A percentile compares a stretch with the other conserved stretches of the same genome.
phyloP scores from a whole-genome alignment of 2,113 vertebrate species.

The Microcebus tavaratra region DNA sequence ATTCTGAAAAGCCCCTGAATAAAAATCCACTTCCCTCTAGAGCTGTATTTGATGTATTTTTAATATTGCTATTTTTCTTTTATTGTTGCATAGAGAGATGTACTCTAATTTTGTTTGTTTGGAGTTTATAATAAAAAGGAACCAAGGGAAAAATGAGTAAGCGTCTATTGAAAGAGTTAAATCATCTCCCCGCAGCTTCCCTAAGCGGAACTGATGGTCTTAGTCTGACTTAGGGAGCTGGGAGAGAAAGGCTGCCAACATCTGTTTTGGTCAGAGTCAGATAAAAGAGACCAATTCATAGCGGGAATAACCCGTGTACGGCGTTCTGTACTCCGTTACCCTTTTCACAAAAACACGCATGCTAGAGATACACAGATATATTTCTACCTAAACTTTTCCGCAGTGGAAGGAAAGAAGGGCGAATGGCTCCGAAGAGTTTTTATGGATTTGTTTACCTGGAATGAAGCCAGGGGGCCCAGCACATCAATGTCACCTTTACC shows the following conservation, averaged over 20 bases:
- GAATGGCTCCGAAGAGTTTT: background rate
- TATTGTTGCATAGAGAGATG: conserved; percentile 39
- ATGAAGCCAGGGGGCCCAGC: background rate
- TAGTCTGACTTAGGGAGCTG: conserved; percentile 86
- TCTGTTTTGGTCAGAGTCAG: conserved; percentile 88
- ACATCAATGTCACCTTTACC: background rate
- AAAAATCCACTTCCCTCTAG: conserved; percentile 64
- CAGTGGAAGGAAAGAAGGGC: conserved; percentile 27
- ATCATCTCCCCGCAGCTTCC: conserved; percentile 79
- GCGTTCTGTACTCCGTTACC: conserved; percentile 83
- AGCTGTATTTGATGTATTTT: conserved; percentile 68
- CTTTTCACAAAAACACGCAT: conserved; percentile 61
- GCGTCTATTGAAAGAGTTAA: conserved; percentile 83
- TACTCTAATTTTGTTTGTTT: conserved; percentile 63
- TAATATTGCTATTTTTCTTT: conserved; percentile 73
- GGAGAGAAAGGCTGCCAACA: conserved; percentile 87
- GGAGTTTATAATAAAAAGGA: conserved; percentile 63
- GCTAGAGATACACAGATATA: conserved; percentile 71
- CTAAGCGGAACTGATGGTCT: conserved; percentile 87
- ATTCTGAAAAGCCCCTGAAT: conserved; percentile 37
- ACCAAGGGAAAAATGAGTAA: conserved; percentile 44
- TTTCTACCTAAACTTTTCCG: conserved; percentile 57
- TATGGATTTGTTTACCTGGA: conserved; percentile 8
- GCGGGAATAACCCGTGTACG: conserved; percentile 83
- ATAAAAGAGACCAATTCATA: conserved; percentile 88